Evolutionary conservation across 2,113 vertebrate genomes (phyloP).

Genomic region (Argyrosomus japonicus): DNA sequence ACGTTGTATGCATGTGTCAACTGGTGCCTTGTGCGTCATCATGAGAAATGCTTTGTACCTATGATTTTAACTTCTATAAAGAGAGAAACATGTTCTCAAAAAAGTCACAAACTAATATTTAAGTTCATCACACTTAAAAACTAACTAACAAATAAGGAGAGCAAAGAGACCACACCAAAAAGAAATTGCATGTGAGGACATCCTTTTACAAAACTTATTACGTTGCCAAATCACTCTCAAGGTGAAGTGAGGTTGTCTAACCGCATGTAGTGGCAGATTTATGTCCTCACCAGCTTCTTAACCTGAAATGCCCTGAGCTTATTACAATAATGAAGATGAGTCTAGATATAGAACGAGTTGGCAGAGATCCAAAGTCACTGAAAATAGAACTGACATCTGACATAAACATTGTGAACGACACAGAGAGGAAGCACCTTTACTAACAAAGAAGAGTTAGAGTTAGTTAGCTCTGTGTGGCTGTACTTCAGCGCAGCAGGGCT

Average conservation of each 20-base stretch:
- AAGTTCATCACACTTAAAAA: neutral
- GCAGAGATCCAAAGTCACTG: neutral
- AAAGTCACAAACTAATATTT: neutral
- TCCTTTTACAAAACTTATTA: slow-evolving; percentile 1
- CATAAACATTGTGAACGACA: slow-evolving; percentile 9
- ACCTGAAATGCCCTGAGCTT: slow-evolving; percentile 14
- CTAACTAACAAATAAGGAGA: neutral
- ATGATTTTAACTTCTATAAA: slow-evolving; percentile 35
- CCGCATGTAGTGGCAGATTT: slow-evolving; percentile 24
- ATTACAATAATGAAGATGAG: slow-evolving; percentile 19
- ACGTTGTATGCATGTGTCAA: slow-evolving; percentile 62
- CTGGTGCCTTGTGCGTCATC: slow-evolving; percentile 57
- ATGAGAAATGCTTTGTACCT: slow-evolving; percentile 37
- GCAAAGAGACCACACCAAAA: neutral
- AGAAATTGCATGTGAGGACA: slow-evolving; percentile 22
- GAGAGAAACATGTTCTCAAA: neutral
- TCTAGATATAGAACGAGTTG: neutral
- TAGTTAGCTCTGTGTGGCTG: neutral
- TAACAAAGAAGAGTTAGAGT: neutral
- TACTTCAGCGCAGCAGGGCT: neutral
- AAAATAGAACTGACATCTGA: slow-evolving; percentile 9
- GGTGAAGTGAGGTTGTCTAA: neutral
- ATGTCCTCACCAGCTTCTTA: neutral
- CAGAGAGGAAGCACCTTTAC: slow-evolving; percentile 30
- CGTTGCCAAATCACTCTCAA: slow-evolving; percentile 19